Conservation (phyloP, 2,113 vertebrate species). For the Cynopterus brachyotis region DNA sequence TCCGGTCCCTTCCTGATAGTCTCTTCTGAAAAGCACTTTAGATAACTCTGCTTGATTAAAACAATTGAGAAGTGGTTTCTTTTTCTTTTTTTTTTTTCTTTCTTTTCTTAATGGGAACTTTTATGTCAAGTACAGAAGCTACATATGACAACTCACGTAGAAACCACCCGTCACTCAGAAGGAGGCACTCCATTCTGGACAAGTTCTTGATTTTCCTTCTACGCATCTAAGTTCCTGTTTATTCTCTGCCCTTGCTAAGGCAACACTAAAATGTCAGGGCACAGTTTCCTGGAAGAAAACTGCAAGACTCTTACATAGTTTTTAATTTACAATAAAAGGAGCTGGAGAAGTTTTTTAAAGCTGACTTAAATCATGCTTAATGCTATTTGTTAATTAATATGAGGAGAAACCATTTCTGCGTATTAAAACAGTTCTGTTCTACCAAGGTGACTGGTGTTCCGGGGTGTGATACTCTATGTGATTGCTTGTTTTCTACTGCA, state of each 20-base stretch:
- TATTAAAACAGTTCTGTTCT: not conserved
- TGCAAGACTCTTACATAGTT: constrained; percentile 11
- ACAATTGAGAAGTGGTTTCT: constrained; percentile 22
- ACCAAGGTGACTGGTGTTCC: not conserved
- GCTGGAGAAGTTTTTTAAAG: constrained; percentile 9
- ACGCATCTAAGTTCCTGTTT: constrained; percentile 27
- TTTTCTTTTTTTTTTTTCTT: not conserved
- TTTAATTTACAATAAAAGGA: constrained; percentile 51
- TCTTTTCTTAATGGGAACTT: constrained; percentile 15
- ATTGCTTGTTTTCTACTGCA: not conserved
- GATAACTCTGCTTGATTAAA: constrained; percentile 53
- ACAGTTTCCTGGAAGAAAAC: not conserved
- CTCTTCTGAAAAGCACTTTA: constrained; percentile 59
- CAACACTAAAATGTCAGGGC: constrained; percentile 40
- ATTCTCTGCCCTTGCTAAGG: constrained; percentile 27
- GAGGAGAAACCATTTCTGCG: not conserved
- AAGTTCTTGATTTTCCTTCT: constrained; percentile 46
- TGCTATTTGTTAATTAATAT: constrained; percentile 40
- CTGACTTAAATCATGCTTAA: not conserved
- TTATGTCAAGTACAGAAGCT: constrained; percentile 44
- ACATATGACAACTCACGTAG: constrained; percentile 40
- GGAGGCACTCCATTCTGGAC: not conserved
- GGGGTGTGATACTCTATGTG: not conserved
- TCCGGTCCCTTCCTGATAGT: constrained; percentile 30
- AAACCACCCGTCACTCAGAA: not conserved